Percentiles rank a stretch among this genome's conserved stretches.
Conservation (phyloP, 64 coral and sea anemone species). For the Hydrozoanthus tunicans region DNA sequence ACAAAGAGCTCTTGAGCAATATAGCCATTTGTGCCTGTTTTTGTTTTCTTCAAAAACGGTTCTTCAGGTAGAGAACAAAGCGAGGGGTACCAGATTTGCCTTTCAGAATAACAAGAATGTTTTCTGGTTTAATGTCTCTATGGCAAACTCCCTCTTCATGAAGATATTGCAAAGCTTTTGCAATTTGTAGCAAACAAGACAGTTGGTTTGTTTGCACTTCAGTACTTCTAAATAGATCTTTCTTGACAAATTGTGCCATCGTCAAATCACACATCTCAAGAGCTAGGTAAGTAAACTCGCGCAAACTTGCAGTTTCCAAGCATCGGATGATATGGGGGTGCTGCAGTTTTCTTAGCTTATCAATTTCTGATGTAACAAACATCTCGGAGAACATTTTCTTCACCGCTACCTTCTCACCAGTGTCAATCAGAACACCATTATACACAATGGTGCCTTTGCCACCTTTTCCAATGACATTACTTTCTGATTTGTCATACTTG, state of each 20-base stretch:
- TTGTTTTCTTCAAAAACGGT: slow-evolving; percentile 36
- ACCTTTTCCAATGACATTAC: neutral
- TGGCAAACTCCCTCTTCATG: slow-evolving; percentile 1
- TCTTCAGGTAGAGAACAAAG: slow-evolving; percentile 16
- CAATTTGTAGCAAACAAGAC: slow-evolving; percentile 12
- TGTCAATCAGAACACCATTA: neutral
- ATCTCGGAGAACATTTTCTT: neutral
- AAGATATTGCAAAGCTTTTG: neutral
- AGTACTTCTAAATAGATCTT: slow-evolving; percentile 29
- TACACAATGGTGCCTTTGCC: slow-evolving; percentile 38
- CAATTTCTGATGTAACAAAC: slow-evolving; percentile 10
- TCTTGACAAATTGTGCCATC: slow-evolving; percentile 9
- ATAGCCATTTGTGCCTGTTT: slow-evolving; percentile 17
- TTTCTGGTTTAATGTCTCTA: slow-evolving; percentile 46
- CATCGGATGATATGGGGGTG: slow-evolving; percentile 16
- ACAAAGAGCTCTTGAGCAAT: slow-evolving; percentile 33
- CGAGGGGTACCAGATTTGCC: neutral
- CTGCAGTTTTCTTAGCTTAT: neutral
- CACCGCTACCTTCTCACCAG: slow-evolving; percentile 10
- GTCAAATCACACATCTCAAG: slow-evolving; percentile 29
- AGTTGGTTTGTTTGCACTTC: neutral
- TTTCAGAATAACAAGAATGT: slow-evolving; percentile 13
- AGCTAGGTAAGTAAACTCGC: slow-evolving; percentile 25
- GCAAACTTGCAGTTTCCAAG: neutral
- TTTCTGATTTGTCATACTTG: slow-evolving; percentile 21